These are phyloP conservation scores for Tragelaphus imberbis DNA, from an alignment of 2,113 vertebrate genomes.

Conservation along the genomic window DNA sequence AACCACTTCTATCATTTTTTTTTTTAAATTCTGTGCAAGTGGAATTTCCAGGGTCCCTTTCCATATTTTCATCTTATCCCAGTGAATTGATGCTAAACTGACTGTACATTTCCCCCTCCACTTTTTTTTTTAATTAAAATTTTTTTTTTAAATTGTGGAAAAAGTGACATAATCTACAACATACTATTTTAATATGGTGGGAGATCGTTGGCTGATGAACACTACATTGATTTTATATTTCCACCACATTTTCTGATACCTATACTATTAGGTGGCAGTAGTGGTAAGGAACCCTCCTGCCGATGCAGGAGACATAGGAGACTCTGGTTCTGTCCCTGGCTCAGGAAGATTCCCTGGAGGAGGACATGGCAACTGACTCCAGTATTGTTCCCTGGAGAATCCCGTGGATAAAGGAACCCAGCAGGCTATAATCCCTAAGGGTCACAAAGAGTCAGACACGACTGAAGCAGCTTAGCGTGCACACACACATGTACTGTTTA, in stretches of 20 bases:
- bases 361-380: background rate
- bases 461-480: fast-evolving
- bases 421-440: background rate
- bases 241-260: background rate
- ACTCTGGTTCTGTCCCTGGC: background rate
- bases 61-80: background rate
- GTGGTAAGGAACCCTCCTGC: background rate
- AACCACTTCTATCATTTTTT: background rate
- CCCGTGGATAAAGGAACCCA: background rate
- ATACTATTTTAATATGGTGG: background rate
- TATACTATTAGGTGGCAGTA: background rate
- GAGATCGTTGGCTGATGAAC: background rate
- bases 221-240: background rate
- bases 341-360: background rate
- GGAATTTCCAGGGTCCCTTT: background rate
- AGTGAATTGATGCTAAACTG: background rate
- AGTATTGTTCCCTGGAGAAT: background rate
- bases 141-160: background rate
- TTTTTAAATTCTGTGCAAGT: background rate
- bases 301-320: background rate
- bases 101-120: background rate
- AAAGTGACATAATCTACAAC: background rate
- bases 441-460: background rate
- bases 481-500: fast-evolving
- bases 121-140: background rate